Evolutionary conservation across 2,797 vertebrate species (phyloP).

Genomic region (Platalea minor): DNA sequence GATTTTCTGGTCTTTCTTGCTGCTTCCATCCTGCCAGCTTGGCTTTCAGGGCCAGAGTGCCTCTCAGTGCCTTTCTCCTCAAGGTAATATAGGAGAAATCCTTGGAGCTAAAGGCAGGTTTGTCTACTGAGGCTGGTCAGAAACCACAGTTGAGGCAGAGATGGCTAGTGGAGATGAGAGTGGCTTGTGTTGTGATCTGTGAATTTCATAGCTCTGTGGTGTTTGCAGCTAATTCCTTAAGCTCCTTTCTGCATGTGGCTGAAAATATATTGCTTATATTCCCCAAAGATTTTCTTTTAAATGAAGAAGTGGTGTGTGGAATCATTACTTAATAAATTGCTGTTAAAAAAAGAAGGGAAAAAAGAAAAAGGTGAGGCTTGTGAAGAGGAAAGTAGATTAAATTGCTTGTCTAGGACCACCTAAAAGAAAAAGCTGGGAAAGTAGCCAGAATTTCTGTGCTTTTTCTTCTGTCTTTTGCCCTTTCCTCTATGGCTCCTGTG

Average conservation of each 20-base stretch:
- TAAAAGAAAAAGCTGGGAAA: not conserved
- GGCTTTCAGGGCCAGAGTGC: not conserved
- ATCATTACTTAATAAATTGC: conserved; percentile 30
- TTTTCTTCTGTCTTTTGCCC: not conserved
- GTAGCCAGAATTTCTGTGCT: not conserved
- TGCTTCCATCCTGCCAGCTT: not conserved
- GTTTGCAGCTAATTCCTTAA: not conserved
- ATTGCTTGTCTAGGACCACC: not conserved
- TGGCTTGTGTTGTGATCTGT: not conserved
- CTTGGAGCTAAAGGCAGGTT: not conserved
- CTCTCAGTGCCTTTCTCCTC: not conserved
- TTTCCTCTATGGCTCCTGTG: not conserved
- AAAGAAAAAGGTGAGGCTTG: not conserved
- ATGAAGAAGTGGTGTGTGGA: not conserved
- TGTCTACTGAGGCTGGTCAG: not conserved
- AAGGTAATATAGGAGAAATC: not conserved
- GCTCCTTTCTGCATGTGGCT: not conserved
- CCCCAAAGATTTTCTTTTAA: not conserved
- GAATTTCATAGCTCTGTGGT: not conserved
- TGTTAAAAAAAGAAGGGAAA: not conserved
- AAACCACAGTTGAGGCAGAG: not conserved
- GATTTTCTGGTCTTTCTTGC: not conserved
- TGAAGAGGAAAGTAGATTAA: not conserved
- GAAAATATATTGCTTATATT: not conserved
- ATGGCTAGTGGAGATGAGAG: not conserved